Evolutionary conservation across 2,113 vertebrate species (phyloP).

Genomic region (Pomatostomus ruficeps): DNA sequence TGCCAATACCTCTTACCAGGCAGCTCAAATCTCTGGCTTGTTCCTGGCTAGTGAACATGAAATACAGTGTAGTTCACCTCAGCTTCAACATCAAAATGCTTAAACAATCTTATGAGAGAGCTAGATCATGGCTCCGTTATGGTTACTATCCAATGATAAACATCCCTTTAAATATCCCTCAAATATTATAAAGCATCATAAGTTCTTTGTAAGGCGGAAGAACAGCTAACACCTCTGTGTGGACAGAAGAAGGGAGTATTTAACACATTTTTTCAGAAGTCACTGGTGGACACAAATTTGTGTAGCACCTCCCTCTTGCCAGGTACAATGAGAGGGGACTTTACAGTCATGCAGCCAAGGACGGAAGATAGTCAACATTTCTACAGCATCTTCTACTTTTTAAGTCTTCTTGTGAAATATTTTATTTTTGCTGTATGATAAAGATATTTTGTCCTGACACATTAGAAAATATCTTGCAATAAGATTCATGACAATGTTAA

Average conservation of each 20-base stretch:
- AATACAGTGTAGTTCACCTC: background rate
- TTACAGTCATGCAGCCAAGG: fast-evolving
- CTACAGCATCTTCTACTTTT: background rate
- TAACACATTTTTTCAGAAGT: background rate
- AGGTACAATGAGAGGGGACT: background rate
- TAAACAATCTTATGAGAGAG: background rate
- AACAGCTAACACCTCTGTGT: background rate
- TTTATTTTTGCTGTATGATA: background rate
- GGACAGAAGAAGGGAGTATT: background rate
- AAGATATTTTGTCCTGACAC: background rate
- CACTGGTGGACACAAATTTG: background rate
- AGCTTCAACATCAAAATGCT: background rate
- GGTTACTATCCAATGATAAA: background rate
- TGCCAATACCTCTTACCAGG: background rate
- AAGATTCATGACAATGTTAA: background rate
- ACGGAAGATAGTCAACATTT: background rate
- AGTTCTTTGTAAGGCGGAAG: background rate
- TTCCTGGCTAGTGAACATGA: background rate
- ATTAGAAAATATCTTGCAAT: background rate
- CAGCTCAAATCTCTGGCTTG: background rate
- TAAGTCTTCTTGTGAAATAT: background rate
- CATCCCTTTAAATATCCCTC: background rate
- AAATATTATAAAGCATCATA: background rate
- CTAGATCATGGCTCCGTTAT: background rate
- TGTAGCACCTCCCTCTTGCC: background rate